Evolutionary conservation across 2,113 vertebrate genomes (phyloP), one percentile per base, ranked within the genome.

Genomic region (Platichthys flesus): DNA sequence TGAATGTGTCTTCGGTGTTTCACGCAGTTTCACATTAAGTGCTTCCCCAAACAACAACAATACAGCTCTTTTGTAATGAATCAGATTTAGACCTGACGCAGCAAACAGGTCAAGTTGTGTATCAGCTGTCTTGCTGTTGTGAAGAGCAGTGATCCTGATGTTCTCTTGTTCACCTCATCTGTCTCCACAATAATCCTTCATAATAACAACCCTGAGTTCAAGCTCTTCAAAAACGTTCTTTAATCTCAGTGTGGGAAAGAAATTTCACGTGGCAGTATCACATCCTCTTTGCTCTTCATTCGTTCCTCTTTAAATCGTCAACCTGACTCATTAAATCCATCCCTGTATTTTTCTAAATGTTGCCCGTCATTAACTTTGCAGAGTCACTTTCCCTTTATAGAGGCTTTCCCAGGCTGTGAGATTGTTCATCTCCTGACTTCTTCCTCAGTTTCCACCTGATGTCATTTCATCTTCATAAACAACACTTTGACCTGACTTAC

Each of bases 91-190:
- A 4, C 2, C 15, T 84, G 85, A 89, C 69, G 72, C 83, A 61
- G n/a, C 12, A n/a, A 24, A 26, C 35, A 66, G 84, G 69, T 91
- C 84, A 87, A 14, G n/a, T 26, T 61, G 5, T 47, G 71, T 71
- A 37, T 61, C 23, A 26, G 4, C 31, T 23, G 69, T 79, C 84
- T 70, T 81, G 5, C 21, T 23, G 69, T 78, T 88, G 73, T 81
- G 47, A 5, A 3, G 57, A 74, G 24, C 28, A 16, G 56, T 16
- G 24, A 26, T 57, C 54, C n/a, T 21, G 21, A 13, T 12, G n/a
- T n/a, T 52, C 31, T 14, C 45, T 45, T 28, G 51, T 49, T 49
- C 14, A 49, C 16, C 45, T 54, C 51, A 8, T 20, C 6, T 54
- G 51, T 2, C 18, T 54, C 18, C 20, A 21, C 18, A 54, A 8